Evolutionary conservation across 2,797 vertebrate species (phyloP), one percentile per base, ranked within the genome.

Genomic region (Liasis olivaceus): DNA sequence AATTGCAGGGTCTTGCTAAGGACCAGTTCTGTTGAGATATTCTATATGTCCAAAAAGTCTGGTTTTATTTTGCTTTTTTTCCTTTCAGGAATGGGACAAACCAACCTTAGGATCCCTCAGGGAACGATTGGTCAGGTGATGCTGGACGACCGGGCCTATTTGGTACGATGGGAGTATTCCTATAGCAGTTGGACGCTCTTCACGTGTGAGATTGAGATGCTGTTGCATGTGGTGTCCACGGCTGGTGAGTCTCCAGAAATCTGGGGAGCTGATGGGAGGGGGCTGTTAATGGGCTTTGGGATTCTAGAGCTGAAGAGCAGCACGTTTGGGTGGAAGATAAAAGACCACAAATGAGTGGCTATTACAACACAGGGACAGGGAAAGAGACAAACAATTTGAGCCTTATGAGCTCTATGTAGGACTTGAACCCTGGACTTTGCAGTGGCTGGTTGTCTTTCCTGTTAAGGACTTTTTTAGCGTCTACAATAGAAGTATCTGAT

Each of bases 191-290:
- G 99, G 99, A 99, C 99, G 5, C 98, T 99, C 60, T 99, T 99
- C 95, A 99, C 99, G 47, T 99, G 99, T 1, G 99, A 99, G 98
- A 98, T 99, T 90, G 99, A 99, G 97, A 99, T 99, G 99, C 97
- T 99, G 93, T 98, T 99, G 5, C 99, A 99, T 9, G 99, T 99
- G 2, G 99, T 99, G 62, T 99, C 99, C 0, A 99, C 99, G 24
- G 99, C 99, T 97, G 99, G 99, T 99, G 97, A 95, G 93, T 87
- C 47, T 89, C 60, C 8, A 0, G 58, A 69, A 91, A 64, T 51
- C n/a, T 5, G 28, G 28, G 84, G 0, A 42, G 8, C 11, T 13
- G 5, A 2, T 60, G 0, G 9, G 2, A 1, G 1, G 1, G 58
- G 28, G 15, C 66, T 20, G 42, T 15, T n/a, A 20, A 8, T 24